Conservation (phyloP, 2,113 vertebrate species). For the Petrocephalus microphthalmus region DNA sequence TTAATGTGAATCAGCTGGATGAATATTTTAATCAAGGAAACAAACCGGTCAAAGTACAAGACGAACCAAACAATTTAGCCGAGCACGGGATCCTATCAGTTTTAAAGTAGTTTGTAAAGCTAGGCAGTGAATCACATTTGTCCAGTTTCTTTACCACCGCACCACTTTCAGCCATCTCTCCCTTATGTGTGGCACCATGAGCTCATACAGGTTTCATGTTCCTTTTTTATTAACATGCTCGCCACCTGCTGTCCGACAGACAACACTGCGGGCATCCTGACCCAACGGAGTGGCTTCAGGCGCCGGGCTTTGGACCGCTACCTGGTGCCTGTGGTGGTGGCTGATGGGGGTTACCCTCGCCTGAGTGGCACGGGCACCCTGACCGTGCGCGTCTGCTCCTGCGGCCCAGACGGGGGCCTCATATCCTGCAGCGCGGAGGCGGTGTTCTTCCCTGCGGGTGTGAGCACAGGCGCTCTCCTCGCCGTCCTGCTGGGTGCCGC, state of each 20-base stretch:
- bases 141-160: too few relatives aligned
- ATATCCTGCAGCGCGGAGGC: conserved; percentile 78
- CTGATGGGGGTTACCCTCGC: conserved; percentile 83
- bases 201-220: neutral
- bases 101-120: too few relatives aligned
- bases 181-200: neutral
- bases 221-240: neutral
- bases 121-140: too few relatives aligned
- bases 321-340: conserved; percentile 76
- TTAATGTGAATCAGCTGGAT: too few relatives aligned
- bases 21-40: too few relatives aligned
- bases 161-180: too few relatives aligned
- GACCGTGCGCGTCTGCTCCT: conserved; percentile 82
- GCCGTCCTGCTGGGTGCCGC: conserved; percentile 79
- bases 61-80: too few relatives aligned
- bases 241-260: conserved; percentile 54
- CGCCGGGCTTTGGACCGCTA: conserved; percentile 71
- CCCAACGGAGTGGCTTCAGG: conserved; percentile 70
- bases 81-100: too few relatives aligned
- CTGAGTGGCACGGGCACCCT: conserved; percentile 88
- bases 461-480: conserved; percentile 81
- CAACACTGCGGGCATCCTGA: conserved; percentile 85
- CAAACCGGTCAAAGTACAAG: too few relatives aligned
- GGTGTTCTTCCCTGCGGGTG: conserved; percentile 75
- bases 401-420: conserved; percentile 68